Percentiles rank a stretch among this genome's conserved stretches.
phyloP scores from a whole-genome alignment of 2,113 vertebrate genomes.

The Eublepharis macularius region DNA sequence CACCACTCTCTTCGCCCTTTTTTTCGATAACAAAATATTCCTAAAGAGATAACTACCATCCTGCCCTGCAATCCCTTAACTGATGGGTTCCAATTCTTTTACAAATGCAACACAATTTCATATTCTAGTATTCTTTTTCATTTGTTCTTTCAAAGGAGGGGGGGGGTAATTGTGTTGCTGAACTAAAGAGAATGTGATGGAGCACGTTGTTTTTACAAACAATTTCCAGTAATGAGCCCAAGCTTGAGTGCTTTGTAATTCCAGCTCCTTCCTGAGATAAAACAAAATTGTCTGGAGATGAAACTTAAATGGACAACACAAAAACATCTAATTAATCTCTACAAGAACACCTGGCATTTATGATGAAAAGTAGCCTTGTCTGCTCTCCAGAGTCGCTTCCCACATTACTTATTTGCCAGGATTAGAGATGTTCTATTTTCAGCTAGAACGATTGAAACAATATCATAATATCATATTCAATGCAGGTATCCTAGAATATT shows the following conservation, averaged over 20 bases:
- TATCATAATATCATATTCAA: neutral
- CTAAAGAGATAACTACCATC: neutral
- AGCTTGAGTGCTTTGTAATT: slow-evolving; percentile 4
- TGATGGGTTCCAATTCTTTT: neutral
- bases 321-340: slow-evolving; percentile 28
- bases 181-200: neutral
- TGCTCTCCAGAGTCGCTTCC: neutral
- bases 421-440: slow-evolving; percentile 1
- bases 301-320: slow-evolving; percentile 16
- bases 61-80: neutral
- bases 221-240: slow-evolving; percentile 1
- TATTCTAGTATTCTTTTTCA: neutral
- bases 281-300: slow-evolving; percentile 23
- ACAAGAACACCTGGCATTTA: slow-evolving; percentile 6
- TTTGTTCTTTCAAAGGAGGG: neutral
- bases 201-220: slow-evolving; percentile 5
- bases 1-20: neutral
- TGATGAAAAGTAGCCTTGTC: neutral
- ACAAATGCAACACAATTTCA: neutral
- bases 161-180: neutral
- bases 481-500: neutral
- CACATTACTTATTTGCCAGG: slow-evolving; percentile 8
- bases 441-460: neutral
- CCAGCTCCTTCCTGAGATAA: neutral
- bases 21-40: neutral